Conservation (phyloP, 1,140 invertebrate species). For the Drosophila sp. region DNA sequence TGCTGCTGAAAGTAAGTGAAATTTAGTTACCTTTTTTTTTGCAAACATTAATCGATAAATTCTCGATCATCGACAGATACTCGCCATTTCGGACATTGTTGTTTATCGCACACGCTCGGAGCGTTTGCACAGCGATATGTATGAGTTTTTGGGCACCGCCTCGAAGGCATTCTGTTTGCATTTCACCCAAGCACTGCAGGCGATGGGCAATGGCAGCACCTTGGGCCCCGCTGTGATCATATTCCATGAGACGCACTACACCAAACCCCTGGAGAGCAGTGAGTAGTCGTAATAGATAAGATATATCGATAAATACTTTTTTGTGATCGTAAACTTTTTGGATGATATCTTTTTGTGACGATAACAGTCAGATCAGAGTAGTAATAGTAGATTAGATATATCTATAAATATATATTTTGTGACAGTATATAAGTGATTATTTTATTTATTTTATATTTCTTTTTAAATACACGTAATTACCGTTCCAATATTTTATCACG, state of each 20-base stretch:
- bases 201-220: constrained; percentile 85
- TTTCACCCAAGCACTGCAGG: constrained; percentile 88
- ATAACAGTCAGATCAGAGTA: no score
- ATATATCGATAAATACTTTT: neutral
- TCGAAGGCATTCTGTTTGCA: constrained; percentile 91
- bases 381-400: no score
- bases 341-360: no score
- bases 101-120: constrained; percentile 92
- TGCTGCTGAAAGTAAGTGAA: constrained; percentile 90
- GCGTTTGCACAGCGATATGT: constrained; percentile 91
- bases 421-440: no score
- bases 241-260: constrained; percentile 93
- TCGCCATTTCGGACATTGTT: constrained; percentile 93
- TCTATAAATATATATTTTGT: no score
- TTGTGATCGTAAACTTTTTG: no score
- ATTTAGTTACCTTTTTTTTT: neutral
- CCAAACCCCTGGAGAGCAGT: constrained; percentile 83
- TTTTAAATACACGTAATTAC: no score
- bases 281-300: no score
- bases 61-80: constrained; percentile 41
- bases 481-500: no score
- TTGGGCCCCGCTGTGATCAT: constrained; percentile 91
- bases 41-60: constrained; percentile 10
- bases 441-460: no score
- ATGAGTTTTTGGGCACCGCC: constrained; percentile 91